Conservation (phyloP, 1,140 invertebrate species). For the Brachionus paranguensis region DNA sequence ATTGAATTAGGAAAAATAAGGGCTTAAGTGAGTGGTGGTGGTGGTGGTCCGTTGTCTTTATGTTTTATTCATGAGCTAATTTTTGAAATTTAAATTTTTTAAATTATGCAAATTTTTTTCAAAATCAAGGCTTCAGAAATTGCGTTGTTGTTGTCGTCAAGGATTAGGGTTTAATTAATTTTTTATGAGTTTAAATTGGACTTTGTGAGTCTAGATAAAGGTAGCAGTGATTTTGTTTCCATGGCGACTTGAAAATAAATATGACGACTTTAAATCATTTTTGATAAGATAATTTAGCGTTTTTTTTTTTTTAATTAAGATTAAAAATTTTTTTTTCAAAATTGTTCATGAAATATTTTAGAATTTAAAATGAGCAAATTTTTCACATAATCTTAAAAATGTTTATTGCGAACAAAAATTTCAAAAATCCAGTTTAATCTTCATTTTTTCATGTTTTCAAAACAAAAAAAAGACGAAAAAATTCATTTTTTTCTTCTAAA, state of each 20-base stretch:
- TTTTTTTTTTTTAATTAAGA: background rate
- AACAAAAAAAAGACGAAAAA: background rate
- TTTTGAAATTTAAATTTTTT: background rate
- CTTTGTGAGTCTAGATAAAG: background rate
- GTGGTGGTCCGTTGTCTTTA: background rate
- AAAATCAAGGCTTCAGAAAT: background rate
- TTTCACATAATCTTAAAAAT: background rate
- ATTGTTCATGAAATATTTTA: no score
- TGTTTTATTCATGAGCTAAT: background rate
- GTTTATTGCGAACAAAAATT: background rate
- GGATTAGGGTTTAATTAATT: background rate
- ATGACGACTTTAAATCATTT: no score
- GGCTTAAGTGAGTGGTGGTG: no score
- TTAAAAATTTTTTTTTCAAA: no score
- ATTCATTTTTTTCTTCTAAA: background rate
- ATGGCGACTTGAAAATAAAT: no score
- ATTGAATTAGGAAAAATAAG: no score
- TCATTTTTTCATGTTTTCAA: background rate
- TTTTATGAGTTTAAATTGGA: background rate
- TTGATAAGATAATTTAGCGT: background rate
- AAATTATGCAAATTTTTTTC: background rate
- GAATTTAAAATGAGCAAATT: background rate
- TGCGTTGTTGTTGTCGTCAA: background rate
- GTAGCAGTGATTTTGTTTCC: background rate
- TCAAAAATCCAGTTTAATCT: background rate